phyloP scores from a whole-genome alignment of 2,888 invertebrate species.

The Xylocampa areola region DNA sequence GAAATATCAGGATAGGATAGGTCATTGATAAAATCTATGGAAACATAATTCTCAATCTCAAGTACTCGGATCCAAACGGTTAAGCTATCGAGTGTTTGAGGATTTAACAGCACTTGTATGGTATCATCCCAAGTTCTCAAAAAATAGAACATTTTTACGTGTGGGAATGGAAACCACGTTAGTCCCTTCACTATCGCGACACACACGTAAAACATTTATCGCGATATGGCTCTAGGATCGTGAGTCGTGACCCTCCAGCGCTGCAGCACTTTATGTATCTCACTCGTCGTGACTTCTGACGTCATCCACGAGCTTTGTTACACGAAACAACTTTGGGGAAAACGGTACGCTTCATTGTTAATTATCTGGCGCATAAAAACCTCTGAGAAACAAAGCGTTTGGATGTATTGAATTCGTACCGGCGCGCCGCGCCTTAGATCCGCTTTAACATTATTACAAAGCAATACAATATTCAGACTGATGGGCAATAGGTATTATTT shows the following conservation, averaged over 20 bases:
- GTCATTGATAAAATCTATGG: too few species aligned
- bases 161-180: conserved; percentile 14
- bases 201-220: conserved; percentile 20
- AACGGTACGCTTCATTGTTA: conserved; percentile 12
- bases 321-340: conserved; percentile 7
- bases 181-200: background rate
- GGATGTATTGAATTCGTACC: conserved; percentile 24
- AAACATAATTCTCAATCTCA: background rate
- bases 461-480: conserved; percentile 7
- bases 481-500: too few species aligned
- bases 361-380: conserved; percentile 24
- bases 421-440: background rate
- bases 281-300: background rate
- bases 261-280: conserved; percentile 1
- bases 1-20: too few species aligned
- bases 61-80: conserved; percentile 18
- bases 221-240: conserved; percentile 3
- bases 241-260: conserved; percentile 1
- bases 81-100: conserved; percentile 21
- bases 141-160: conserved; percentile 14
- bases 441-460: conserved; percentile 19
- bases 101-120: conserved; percentile 40
- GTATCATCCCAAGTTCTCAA: conserved; percentile 25
- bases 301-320: conserved; percentile 1
- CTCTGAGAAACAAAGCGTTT: conserved; percentile 19